These are phyloP conservation scores for Pelobates cultripes DNA, from an alignment of 2,797 vertebrate species.

Conservation along the genomic window DNA sequence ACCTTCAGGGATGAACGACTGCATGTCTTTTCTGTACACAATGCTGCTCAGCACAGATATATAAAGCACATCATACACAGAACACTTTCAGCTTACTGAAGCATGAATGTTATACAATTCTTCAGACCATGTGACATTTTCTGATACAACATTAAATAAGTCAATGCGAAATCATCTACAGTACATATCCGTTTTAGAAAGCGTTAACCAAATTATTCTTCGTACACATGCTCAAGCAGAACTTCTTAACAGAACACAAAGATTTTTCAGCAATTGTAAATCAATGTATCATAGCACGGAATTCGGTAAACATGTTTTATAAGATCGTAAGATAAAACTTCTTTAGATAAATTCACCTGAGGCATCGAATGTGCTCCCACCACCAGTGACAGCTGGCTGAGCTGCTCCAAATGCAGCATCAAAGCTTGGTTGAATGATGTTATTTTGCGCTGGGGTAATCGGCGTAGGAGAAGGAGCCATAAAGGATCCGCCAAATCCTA, in stretches of 20 bases:
- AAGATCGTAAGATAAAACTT: background rate
- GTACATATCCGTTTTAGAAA: background rate
- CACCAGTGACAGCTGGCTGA: constrained; percentile 66
- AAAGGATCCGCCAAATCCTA: constrained; percentile 81
- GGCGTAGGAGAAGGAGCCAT: constrained; percentile 77
- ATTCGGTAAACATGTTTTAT: background rate
- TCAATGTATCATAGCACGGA: background rate
- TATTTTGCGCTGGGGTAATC: constrained; percentile 79
- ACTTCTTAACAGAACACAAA: background rate
- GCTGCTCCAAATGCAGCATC: constrained; percentile 83
- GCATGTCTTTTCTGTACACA: background rate
- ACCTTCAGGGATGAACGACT: background rate
- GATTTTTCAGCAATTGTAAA: background rate
- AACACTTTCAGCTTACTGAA: background rate
- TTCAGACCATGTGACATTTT: background rate
- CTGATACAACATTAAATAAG: background rate
- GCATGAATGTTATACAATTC: background rate
- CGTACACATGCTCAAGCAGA: background rate
- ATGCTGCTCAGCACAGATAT: background rate
- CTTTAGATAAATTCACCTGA: constrained; percentile 80
- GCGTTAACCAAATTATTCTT: background rate
- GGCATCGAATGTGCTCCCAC: constrained; percentile 81
- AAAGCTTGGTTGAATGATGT: constrained; percentile 89
- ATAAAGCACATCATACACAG: background rate
- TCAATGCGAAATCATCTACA: background rate